Base-by-base conservation (phyloP, 2,888 invertebrate species). In the Sesia bembeciformis region DNA sequence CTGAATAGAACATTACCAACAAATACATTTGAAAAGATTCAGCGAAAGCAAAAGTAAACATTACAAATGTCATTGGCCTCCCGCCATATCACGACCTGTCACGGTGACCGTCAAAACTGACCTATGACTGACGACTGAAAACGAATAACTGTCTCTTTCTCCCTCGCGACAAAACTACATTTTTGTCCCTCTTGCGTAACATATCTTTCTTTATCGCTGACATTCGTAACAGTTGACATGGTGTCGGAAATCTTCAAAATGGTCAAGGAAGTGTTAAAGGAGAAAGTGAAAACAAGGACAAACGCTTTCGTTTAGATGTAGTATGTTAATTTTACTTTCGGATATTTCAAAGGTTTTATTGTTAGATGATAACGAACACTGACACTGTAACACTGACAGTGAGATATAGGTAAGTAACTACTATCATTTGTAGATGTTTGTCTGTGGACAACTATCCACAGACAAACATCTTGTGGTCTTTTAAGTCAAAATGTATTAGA, bases 31-130 rank as follows among this genome's bases (percentile, higher is more conserved):
- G 23, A 23, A 23, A 23, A 23, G 23, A 23, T 50, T 7, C 6
- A 70, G 72, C 74, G 79, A 79, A 79, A 81, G 80, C 76, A 81
- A 81, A 72, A 81, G 78, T 76, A 63, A 58, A 56, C 59, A 58
- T 57, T 61, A 55, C 46, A 55, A 58, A 64, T 70, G 78, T 76
- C 78, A 63, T 62, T 77, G 80, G 76, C 77, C 77, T 67, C 58
- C 54, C 57, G 60, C 56, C 54, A 63, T 63, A 8, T 46, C 46
- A 46, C 46, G 38, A 39, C 8, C 67, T 67, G 68, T 68, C 56
- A 58, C 54, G 55, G 68, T 71, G 70, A 65, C 70, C 68, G 65
- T 61, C 66, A 64, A 70, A 38, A 52, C 38, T 55, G 39, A 52
- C 41, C 41, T 6, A 39, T 38, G 39, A 50, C 7, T 50, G 50